Evolutionary conservation across 1,140 invertebrate species (phyloP).

Genomic region (Megalonaias nervosa): DNA sequence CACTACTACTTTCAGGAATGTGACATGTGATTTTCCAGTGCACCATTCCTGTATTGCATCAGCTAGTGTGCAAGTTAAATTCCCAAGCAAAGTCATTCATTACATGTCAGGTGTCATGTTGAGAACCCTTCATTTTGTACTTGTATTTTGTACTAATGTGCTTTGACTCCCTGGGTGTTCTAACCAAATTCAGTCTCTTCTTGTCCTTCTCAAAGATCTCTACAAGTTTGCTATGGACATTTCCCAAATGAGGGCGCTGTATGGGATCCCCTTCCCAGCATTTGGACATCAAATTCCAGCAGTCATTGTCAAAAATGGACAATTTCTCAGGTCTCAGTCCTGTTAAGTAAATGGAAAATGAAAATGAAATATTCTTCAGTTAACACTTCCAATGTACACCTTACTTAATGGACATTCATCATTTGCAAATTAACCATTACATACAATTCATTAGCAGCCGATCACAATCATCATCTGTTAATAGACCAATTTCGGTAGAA

Average conservation of each 20-base stretch:
- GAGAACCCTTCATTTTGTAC: no score
- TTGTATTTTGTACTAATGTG: no score
- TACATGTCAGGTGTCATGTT: no score
- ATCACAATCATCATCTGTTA: background rate
- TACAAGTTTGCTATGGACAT: conserved; percentile 80
- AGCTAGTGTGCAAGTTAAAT: no score
- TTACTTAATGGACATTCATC: background rate
- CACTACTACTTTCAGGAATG: no score
- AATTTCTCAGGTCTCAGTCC: conserved; percentile 83
- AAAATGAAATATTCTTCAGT: background rate
- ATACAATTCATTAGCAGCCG: background rate
- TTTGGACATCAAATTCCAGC: conserved; percentile 88
- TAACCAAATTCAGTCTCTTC: conserved; percentile 5
- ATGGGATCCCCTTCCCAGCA: conserved; percentile 87
- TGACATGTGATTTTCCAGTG: no score
- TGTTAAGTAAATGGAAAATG: conserved; percentile 47
- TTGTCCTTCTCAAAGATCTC: conserved; percentile 42
- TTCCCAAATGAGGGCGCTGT: conserved; percentile 83
- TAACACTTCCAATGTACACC: no score
- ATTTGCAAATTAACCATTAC: background rate
- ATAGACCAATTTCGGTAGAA: background rate
- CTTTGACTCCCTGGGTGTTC: no score
- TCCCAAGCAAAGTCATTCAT: no score
- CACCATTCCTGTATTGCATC: no score
- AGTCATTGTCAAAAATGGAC: conserved; percentile 82